Conservation (phyloP, 2,113 vertebrate species). For the Origma solitaria region DNA sequence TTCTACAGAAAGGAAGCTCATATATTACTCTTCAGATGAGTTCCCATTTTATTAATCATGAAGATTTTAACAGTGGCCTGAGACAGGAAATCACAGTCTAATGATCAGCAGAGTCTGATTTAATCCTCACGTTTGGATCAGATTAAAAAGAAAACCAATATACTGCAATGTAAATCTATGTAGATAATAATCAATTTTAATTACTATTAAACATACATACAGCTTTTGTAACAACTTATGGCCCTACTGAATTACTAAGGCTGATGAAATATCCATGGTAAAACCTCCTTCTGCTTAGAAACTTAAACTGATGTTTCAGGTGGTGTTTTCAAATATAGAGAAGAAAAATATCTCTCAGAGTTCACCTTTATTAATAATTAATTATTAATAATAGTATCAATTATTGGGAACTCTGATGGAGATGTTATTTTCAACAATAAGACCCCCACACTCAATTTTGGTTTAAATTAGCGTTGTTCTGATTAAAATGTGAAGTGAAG, state of each 20-base stretch:
- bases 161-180: not conserved
- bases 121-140: slow-evolving; percentile 16
- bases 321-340: not conserved
- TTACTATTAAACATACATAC: not conserved
- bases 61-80: slow-evolving; percentile 36
- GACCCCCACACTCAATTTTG: not conserved
- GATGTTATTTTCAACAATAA: not conserved
- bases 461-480: not conserved
- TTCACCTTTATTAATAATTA: not conserved
- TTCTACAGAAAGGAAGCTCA: slow-evolving; percentile 62
- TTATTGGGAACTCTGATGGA: not conserved
- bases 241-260: not conserved
- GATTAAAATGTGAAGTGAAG: not conserved
- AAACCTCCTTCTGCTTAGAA: not conserved
- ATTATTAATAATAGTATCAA: not conserved
- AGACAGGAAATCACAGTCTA: slow-evolving; percentile 68
- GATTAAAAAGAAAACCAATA: not conserved
- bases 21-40: slow-evolving; percentile 53
- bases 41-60: slow-evolving; percentile 62
- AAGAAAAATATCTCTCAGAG: not conserved
- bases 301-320: not conserved
- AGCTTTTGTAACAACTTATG: not conserved
- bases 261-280: not conserved
- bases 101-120: slow-evolving; percentile 39
- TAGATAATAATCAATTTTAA: not conserved